A percentile compares a stretch with the other conserved stretches of the same genome.
These are phyloP conservation scores for Ploceus nigricollis DNA, from an alignment of 2,113 vertebrate genomes.

Conservation along the genomic window DNA sequence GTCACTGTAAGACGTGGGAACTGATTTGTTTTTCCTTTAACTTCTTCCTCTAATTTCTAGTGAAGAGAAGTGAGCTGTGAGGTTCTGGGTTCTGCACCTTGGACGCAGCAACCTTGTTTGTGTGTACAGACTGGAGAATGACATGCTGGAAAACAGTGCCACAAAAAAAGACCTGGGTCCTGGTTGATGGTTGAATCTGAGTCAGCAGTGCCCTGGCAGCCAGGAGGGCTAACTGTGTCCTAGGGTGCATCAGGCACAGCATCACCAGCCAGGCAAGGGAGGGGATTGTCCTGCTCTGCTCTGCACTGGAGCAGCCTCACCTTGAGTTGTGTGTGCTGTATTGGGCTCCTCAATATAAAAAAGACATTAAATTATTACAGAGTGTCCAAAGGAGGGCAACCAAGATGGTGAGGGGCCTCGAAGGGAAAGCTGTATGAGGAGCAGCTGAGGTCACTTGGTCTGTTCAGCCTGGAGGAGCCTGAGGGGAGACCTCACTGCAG, in stretches of 20 bases:
- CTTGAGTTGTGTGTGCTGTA: rapidly evolving
- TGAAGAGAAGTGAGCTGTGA: not conserved
- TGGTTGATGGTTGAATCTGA: not conserved
- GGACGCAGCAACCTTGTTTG: rapidly evolving
- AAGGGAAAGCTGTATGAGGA: rapidly evolving
- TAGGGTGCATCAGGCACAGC: not conserved
- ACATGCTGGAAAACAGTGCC: not conserved
- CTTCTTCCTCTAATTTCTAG: not conserved
- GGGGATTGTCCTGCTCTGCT: not conserved
- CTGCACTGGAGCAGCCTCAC: rapidly evolving
- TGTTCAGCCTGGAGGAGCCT: not conserved
- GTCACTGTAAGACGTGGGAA: not conserved
- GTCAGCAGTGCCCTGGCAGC: not conserved
- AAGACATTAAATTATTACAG: not conserved
- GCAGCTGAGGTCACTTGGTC: not conserved
- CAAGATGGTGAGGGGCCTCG: not conserved
- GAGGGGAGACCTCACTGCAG: not conserved
- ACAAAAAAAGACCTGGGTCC: not conserved
- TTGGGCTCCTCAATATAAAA: not conserved
- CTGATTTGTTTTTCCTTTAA: not conserved
- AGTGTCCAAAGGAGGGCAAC: not conserved
- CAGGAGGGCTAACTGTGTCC: rapidly evolving
- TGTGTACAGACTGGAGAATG: not conserved
- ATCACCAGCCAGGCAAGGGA: rapidly evolving
- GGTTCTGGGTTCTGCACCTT: not conserved